These are phyloP conservation scores for Felis chaus DNA, from an alignment of 2,113 vertebrate genomes.

Conservation along the genomic window DNA sequence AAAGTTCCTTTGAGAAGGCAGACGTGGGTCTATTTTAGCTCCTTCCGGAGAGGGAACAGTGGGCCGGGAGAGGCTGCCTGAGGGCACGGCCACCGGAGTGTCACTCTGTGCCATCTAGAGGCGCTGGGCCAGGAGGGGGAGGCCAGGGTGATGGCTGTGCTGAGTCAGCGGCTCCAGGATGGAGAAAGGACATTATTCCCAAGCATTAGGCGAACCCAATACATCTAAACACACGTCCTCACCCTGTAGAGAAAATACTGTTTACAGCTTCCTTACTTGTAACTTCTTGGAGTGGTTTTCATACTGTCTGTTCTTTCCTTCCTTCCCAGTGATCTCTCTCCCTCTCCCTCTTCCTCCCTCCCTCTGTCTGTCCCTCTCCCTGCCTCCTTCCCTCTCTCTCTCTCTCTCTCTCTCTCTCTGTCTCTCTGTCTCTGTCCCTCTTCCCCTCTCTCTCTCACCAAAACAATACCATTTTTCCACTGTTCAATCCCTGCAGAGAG, in stretches of 20 bases:
- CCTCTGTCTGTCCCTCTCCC: no score
- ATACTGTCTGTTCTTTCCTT: not conserved
- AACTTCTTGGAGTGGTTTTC: not conserved
- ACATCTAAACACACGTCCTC: not conserved
- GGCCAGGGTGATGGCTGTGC: rapidly evolving
- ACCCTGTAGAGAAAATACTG: rapidly evolving
- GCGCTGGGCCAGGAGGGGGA: rapidly evolving
- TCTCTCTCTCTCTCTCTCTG: not conserved
- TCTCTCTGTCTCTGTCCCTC: not conserved
- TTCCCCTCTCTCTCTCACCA: not conserved
- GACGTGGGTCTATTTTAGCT: not conserved
- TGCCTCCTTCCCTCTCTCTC: not conserved
- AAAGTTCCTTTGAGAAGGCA: not conserved
- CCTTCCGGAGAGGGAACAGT: not conserved
- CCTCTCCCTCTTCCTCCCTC: no score
- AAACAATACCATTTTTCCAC: not conserved
- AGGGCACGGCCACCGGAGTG: rapidly evolving
- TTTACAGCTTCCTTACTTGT: rapidly evolving
- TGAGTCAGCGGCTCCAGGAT: not conserved
- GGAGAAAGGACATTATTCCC: not conserved
- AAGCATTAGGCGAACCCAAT: not conserved
- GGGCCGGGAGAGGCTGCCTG: rapidly evolving
- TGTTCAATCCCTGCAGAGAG: not conserved
- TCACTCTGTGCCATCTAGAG: rapidly evolving
- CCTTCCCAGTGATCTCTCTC: not conserved